Percentiles rank a stretch among this genome's conserved stretches.
Evolutionary conservation across 2,797 vertebrate species (phyloP).

Genomic region (Sebastes minor): DNA sequence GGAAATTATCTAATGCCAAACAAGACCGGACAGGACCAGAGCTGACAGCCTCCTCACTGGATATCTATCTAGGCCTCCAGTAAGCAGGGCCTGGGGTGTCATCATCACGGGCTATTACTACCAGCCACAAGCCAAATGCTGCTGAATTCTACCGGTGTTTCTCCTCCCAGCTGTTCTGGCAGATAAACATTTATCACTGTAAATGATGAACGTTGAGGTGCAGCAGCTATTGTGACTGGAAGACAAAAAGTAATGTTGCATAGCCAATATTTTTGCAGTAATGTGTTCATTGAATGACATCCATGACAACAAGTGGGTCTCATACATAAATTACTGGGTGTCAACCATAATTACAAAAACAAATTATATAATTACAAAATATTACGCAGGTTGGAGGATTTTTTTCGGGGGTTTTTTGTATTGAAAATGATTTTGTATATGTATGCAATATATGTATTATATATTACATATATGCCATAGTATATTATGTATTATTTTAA

Average conservation of each 20-base stretch:
- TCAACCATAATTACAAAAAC: background rate
- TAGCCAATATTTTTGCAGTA: background rate
- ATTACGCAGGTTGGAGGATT: too few species aligned
- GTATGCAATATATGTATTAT: too few species aligned
- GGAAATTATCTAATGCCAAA: conserved; percentile 33
- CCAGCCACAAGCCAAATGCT: background rate
- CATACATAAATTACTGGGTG: background rate
- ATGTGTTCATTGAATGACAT: background rate
- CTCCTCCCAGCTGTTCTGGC: background rate
- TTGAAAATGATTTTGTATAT: too few species aligned
- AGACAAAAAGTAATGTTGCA: background rate
- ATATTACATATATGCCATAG: too few species aligned
- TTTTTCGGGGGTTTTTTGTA: rapidly evolving
- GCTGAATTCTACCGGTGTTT: background rate
- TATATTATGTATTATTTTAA: too few species aligned
- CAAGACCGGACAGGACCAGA: conserved; percentile 24
- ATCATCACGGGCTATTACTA: background rate
- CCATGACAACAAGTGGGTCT: conserved; percentile 15
- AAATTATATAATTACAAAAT: background rate
- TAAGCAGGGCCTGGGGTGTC: background rate
- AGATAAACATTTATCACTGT: background rate
- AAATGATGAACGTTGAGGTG: background rate
- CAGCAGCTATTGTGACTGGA: background rate
- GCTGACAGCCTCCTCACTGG: background rate
- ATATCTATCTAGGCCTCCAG: conserved; percentile 3